phyloP scores from a whole-genome alignment of 1,140 invertebrate species.

The Drosophila fuyamai region DNA sequence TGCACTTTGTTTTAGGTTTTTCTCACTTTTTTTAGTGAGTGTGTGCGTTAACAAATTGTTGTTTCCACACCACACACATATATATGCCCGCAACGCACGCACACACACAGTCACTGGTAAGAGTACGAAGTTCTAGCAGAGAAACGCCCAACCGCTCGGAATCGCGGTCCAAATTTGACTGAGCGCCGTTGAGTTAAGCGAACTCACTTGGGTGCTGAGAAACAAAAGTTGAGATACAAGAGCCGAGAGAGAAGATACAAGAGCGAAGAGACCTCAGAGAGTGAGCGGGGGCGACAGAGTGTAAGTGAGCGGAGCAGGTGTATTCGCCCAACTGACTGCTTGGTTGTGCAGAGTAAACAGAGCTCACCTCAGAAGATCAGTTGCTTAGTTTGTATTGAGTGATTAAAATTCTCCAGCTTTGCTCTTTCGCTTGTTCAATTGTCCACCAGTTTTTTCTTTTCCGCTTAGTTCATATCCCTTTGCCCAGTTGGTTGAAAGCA shows the following conservation, averaged over 20 bases:
- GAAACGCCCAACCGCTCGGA: conserved; percentile 80
- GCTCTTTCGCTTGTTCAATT: not conserved
- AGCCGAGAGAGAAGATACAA: conserved; percentile 2
- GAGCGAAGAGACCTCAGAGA: conserved; percentile 7
- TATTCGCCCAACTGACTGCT: not conserved
- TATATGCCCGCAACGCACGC: conserved; percentile 24
- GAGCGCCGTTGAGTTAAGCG: conserved; percentile 45
- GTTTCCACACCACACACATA: conserved; percentile 46
- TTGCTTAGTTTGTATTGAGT: conserved; percentile 6
- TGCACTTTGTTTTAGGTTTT: conserved; percentile 34
- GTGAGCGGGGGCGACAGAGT: conserved; percentile 17
- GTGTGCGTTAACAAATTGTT: conserved; percentile 66
- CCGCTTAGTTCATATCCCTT: not conserved
- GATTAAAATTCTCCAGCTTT: not conserved
- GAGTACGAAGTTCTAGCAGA: conserved; percentile 51
- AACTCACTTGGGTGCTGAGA: conserved; percentile 33
- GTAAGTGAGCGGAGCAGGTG: conserved; percentile 35
- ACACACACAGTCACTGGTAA: conserved; percentile 34
- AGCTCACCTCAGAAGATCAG: not conserved
- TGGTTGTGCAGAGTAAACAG: not conserved
- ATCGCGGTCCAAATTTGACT: conserved; percentile 82
- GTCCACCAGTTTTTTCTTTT: not conserved
- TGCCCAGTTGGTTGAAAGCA: not conserved
- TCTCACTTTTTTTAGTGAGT: conserved; percentile 57
- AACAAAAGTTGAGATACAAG: conserved; percentile 1